Evolutionary conservation across 2,113 vertebrate species (phyloP).

Genomic region (Zingel zingel): DNA sequence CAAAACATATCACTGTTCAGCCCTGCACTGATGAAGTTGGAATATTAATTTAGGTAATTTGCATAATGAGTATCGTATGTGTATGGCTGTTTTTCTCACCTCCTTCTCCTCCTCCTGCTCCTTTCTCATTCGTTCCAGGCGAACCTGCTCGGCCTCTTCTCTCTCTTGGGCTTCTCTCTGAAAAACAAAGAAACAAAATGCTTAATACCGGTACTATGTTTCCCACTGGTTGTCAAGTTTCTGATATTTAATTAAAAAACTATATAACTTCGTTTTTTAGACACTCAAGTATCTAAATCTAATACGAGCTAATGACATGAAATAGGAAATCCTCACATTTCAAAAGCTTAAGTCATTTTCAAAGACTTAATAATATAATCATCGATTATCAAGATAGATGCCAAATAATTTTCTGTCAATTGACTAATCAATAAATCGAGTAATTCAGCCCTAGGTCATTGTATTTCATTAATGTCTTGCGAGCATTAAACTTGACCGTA

Average conservation of each 20-base stretch:
- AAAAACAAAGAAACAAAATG: constrained; percentile 14
- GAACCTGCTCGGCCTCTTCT: constrained; percentile 97
- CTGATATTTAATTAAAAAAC: neutral
- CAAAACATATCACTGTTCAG: constrained; percentile 10
- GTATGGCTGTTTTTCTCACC: constrained; percentile 79
- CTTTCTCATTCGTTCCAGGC: constrained; percentile 94
- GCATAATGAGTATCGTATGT: neutral
- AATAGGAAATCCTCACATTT: neutral
- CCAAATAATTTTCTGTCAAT: neutral
- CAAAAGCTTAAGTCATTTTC: neutral
- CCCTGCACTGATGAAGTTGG: constrained; percentile 5
- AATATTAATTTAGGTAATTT: constrained; percentile 16
- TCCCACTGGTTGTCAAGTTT: constrained; percentile 1
- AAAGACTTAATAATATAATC: neutral
- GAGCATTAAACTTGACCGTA: neutral
- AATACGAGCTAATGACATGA: neutral
- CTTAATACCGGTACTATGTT: neutral
- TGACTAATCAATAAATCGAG: neutral
- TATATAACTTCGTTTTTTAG: neutral
- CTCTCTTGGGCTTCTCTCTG: constrained; percentile 98
- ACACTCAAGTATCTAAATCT: neutral
- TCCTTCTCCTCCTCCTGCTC: constrained; percentile 98
- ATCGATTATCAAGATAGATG: neutral
- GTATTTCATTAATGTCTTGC: neutral
- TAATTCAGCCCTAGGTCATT: neutral